These are phyloP conservation scores for Subacronicta megacephala DNA, from an alignment of 2,888 invertebrate genomes.

Conservation along the genomic window DNA sequence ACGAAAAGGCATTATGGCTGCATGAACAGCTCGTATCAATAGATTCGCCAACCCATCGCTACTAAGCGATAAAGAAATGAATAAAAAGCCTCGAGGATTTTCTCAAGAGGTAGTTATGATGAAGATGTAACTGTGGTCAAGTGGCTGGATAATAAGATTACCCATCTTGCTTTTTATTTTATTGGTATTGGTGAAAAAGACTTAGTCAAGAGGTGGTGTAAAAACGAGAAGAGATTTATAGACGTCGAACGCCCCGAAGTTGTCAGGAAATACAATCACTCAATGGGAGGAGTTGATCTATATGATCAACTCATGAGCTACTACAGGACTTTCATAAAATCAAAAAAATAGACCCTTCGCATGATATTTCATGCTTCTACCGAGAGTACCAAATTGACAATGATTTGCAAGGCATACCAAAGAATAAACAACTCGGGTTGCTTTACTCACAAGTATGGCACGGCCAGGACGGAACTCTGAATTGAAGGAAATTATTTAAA, in stretches of 20 bases:
- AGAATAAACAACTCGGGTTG: too few relatives aligned
- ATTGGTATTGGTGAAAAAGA: constrained; percentile 52
- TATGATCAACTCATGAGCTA: constrained; percentile 62
- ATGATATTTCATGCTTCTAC: too few relatives aligned
- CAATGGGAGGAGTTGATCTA: constrained; percentile 26
- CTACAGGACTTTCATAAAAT: constrained; percentile 46
- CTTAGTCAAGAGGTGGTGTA: too few relatives aligned
- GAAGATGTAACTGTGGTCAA: constrained; percentile 54
- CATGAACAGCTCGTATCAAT: constrained; percentile 51
- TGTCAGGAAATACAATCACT: constrained; percentile 61
- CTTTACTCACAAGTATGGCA: too few relatives aligned
- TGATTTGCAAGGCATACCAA: too few relatives aligned
- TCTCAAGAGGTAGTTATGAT: constrained; percentile 49
- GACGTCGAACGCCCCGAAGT: constrained; percentile 57
- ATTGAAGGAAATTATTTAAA: too few relatives aligned
- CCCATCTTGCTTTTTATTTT: constrained; percentile 52
- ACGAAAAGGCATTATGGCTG: constrained; percentile 48
- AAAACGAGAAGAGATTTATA: too few relatives aligned
- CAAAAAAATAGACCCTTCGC: too few relatives aligned
- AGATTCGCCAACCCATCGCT: constrained; percentile 50
- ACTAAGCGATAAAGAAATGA: constrained; percentile 46
- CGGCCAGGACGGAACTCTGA: too few relatives aligned
- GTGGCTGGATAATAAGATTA: constrained; percentile 55
- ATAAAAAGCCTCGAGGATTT: constrained; percentile 49
- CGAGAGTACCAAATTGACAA: too few relatives aligned